phyloP scores from a whole-genome alignment of 2,797 vertebrate species.

The Poliocrania exsul region DNA sequence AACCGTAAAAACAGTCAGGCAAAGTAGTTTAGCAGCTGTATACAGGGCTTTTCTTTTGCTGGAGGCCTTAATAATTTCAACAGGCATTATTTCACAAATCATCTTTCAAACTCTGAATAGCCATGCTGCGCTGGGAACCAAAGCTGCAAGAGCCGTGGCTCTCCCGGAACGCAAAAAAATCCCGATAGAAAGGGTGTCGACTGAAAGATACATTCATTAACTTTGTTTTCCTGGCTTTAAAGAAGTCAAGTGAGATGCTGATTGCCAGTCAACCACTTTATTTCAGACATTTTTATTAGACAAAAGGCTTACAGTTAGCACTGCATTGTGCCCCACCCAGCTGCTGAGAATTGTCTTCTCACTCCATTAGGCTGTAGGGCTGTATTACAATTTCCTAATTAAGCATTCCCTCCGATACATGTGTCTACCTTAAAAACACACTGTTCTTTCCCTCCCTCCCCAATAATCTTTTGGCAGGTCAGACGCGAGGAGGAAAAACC shows the following conservation, averaged over 20 bases:
- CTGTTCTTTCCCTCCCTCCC: not conserved
- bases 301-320: conserved; percentile 61
- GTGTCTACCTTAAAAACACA: not conserved
- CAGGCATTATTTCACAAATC: not conserved
- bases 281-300: conserved; percentile 60
- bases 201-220: conserved; percentile 12
- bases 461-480: not conserved
- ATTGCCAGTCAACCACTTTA: conserved; percentile 35
- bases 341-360: conserved; percentile 31
- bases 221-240: not conserved
- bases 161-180: not conserved
- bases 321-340: conserved; percentile 65
- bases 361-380: conserved; percentile 12
- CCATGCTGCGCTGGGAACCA: not conserved
- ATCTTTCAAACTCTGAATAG: not conserved
- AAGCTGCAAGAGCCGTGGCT: not conserved
- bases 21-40: not conserved
- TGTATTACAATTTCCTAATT: conserved; percentile 30
- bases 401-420: not conserved
- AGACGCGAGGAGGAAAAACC: not conserved
- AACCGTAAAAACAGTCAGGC: not conserved
- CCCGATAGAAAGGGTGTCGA: not conserved
- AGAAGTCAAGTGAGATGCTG: conserved; percentile 49
- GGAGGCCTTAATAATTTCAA: not conserved
- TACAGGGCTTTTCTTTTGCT: not conserved